Percentiles rank a stretch among this genome's conserved stretches.
These are phyloP conservation scores for Otocyon megalotis DNA, from an alignment of 2,113 vertebrate species.

Conservation along the genomic window DNA sequence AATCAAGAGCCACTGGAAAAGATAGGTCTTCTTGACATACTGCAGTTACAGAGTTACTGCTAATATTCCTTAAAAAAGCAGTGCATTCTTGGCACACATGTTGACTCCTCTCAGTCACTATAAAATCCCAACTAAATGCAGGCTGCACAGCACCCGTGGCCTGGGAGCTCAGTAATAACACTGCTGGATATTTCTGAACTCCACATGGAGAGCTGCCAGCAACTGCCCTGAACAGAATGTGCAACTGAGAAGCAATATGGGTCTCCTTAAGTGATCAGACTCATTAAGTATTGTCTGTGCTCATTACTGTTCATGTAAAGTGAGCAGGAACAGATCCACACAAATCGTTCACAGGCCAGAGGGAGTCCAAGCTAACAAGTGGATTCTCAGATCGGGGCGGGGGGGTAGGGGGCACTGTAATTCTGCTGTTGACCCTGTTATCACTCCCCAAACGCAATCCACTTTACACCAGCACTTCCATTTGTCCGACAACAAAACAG, in stretches of 20 bases:
- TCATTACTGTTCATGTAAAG: background rate
- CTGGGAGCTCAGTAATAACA: background rate
- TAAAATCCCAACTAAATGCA: background rate
- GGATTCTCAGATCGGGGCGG: background rate
- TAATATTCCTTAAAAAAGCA: background rate
- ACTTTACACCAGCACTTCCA: background rate
- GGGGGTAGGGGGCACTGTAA: background rate
- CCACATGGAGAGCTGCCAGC: background rate
- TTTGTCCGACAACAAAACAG: background rate
- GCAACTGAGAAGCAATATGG: background rate
- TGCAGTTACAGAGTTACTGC: background rate
- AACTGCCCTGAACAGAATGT: background rate
- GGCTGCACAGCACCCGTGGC: accelerated
- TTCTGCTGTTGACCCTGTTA: background rate
- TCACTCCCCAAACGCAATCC: background rate
- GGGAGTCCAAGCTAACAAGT: accelerated
- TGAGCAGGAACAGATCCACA: background rate
- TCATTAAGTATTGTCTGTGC: background rate
- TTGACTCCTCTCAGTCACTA: background rate
- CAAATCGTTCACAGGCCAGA: background rate
- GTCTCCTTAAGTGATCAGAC: background rate
- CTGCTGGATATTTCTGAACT: background rate
- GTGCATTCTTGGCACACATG: background rate
- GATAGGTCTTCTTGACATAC: background rate
- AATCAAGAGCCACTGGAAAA: background rate